Base-by-base conservation (phyloP, 2,888 invertebrate genomes). In the Eubasilissa splendida region DNA sequence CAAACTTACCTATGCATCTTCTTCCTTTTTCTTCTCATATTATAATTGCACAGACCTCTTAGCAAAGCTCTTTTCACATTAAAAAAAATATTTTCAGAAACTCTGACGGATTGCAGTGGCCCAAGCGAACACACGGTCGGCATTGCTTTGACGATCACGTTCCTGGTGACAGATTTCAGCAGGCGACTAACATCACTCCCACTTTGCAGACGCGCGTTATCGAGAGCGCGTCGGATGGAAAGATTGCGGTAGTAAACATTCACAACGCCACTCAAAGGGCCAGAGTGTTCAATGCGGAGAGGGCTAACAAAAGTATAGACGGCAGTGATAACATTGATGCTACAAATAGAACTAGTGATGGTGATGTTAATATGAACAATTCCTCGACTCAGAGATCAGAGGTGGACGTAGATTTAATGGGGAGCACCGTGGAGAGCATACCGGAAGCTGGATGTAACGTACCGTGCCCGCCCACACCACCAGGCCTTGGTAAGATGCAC, bases 101-200 rank as follows among this genome's bases (percentile, higher is more conserved):
- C 33, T 22, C 73, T 50, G 71, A 65, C 33, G 50, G 58, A 11
- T 9, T 83, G n/a, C 80, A 82, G 76, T 83, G 83, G 83, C 83
- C 82, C 31, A 83, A 83, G 59, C 77, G 83, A 7, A 82, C 81
- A 8, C 80, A 83, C 71, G 80, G 82, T 12, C 80, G 81, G 4
- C 83, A 82, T 53, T 83, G 82, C 52, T 83, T 83, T 65, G 82
- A 82, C 22, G 83, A 76, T 53, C 82, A 79, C 14, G 56, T 68
- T 12, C 10, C 65, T 11, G n/a, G 42, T 56, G 12, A 56, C 7
- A 31, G 33, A 33, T 52, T 22, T 1, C 75, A 80, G 22, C 60
- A 70, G 42, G 33, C 74, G 4, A 54, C 60, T 9, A 80, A 76
- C 71, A 60, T 31, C 50, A 80, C 75, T 7, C 33, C 79, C 10